Conservation (phyloP, 2,113 vertebrate species). For the Indicator indicator region DNA sequence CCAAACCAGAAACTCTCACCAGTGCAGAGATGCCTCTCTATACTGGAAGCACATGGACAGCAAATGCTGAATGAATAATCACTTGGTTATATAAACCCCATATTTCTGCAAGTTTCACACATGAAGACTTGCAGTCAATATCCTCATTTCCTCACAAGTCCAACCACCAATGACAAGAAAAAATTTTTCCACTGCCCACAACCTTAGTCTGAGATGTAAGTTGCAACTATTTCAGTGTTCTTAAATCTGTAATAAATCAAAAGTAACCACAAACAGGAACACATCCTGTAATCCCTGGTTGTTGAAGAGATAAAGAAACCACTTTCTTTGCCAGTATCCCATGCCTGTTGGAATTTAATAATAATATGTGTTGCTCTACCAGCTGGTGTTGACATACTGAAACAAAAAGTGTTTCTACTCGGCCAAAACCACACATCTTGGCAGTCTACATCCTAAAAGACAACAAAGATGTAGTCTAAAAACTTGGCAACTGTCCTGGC, state of each 20-base stretch:
- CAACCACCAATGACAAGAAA: neutral
- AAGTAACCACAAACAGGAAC: conserved; percentile 22
- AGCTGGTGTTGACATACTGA: conserved; percentile 47
- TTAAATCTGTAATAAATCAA: neutral
- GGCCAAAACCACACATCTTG: conserved; percentile 71
- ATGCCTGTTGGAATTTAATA: conserved; percentile 45
- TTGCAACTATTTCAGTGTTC: neutral
- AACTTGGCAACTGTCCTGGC: conserved; percentile 60
- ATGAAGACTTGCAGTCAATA: neutral
- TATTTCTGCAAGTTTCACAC: neutral
- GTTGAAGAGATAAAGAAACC: conserved; percentile 30
- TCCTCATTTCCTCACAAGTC: neutral
- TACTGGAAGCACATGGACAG: neutral
- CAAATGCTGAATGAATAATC: neutral
- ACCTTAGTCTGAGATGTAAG: neutral
- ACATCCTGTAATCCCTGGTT: neutral
- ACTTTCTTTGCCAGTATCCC: conserved; percentile 31
- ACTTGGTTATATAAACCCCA: neutral
- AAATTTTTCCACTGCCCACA: neutral
- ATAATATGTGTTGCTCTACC: conserved; percentile 1
- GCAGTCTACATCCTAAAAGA: conserved; percentile 55
- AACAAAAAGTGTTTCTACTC: conserved; percentile 57
- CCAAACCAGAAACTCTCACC: neutral
- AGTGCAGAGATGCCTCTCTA: neutral
- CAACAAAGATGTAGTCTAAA: conserved; percentile 63